Percentiles rank a stretch among this genome's conserved stretches.
phyloP scores from a whole-genome alignment of 1,140 invertebrate species.

The Octopus sinensis region DNA sequence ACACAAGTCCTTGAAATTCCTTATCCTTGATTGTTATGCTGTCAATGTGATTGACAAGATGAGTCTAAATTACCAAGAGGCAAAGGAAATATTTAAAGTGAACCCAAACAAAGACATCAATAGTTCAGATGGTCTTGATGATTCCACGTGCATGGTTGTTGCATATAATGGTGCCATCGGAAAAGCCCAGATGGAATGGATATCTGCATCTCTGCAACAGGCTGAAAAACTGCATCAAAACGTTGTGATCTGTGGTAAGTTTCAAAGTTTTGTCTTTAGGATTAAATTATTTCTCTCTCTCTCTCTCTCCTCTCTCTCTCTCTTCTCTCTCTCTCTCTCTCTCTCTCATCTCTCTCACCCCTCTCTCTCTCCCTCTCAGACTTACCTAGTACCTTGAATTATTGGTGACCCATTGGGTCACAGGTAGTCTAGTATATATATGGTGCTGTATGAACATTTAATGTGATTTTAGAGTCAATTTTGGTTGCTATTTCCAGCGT shows the following conservation, averaged over 20 bases:
- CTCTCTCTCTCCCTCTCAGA: too few species aligned
- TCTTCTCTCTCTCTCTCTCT: too few species aligned
- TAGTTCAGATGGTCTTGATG: conserved; percentile 42
- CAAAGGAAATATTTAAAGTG: conserved; percentile 17
- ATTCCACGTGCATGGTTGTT: conserved; percentile 43
- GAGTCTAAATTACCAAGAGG: conserved; percentile 32
- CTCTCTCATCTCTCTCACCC: too few species aligned
- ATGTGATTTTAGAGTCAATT: too few species aligned
- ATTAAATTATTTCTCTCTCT: too few species aligned
- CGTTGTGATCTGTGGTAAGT: conserved; percentile 40
- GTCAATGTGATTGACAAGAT: conserved; percentile 47
- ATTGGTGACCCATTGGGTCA: too few species aligned
- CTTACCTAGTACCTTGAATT: too few species aligned
- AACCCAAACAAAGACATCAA: conserved; percentile 46
- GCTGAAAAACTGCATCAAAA: conserved; percentile 40
- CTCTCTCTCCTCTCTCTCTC: too few species aligned
- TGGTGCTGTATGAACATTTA: too few species aligned
- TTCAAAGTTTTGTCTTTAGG: not conserved
- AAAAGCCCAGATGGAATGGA: conserved; percentile 50
- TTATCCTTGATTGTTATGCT: conserved; percentile 55
- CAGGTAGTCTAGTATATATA: too few species aligned
- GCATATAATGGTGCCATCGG: conserved; percentile 53
- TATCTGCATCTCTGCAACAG: conserved; percentile 39
- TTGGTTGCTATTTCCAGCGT: too few species aligned
- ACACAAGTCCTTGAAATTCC: conserved; percentile 37